Percentiles rank a stretch among this genome's conserved stretches.
These are phyloP conservation scores for Scaptomyza tumidula DNA, from an alignment of 2,888 invertebrate genomes.

Conservation along the genomic window DNA sequence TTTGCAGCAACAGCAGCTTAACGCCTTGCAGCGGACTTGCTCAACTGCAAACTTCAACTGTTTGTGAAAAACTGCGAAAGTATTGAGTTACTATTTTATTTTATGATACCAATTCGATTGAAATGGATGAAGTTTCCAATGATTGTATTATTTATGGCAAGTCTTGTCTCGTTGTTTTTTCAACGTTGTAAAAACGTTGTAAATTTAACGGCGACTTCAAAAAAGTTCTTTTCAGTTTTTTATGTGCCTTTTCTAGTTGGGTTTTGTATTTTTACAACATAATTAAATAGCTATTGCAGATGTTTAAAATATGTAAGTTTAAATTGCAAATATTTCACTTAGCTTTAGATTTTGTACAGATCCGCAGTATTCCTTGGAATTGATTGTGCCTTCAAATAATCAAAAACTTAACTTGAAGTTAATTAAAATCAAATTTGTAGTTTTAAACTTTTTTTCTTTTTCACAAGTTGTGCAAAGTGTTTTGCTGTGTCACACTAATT, in stretches of 20 bases:
- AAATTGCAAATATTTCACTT: constrained; percentile 1
- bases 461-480: neutral
- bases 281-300: neutral
- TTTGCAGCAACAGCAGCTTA: neutral
- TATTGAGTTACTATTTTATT: constrained; percentile 22
- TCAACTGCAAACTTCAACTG: neutral
- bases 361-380: neutral
- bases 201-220: neutral
- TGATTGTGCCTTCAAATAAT: too few relatives aligned
- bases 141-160: constrained; percentile 7
- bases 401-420: neutral
- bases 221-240: neutral
- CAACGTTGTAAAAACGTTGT: neutral
- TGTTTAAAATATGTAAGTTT: neutral
- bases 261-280: neutral
- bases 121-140: constrained; percentile 4
- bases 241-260: neutral
- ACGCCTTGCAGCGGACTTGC: constrained; percentile 7
- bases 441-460: neutral
- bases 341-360: neutral
- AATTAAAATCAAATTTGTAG: neutral
- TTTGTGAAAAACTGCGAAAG: neutral
- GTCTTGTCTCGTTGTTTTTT: too few relatives aligned
- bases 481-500: neutral
- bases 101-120: constrained; percentile 22